Evolutionary conservation across 2,888 invertebrate species (phyloP).

Genomic region (Lamellibrachia satsuma): DNA sequence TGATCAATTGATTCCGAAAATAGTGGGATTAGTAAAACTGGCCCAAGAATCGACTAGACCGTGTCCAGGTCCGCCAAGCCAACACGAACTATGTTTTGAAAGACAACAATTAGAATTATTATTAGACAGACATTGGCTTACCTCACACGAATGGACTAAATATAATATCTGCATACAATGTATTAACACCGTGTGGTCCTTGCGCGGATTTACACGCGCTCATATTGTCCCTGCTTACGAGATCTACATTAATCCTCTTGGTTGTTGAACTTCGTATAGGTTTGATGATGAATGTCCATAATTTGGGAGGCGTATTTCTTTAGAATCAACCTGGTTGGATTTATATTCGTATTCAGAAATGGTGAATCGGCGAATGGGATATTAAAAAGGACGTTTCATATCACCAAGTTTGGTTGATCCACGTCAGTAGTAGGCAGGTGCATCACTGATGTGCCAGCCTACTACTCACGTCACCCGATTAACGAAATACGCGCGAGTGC

Average conservation of each 20-base stretch:
- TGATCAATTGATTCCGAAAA: too few relatives aligned
- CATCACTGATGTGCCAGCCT: too few relatives aligned
- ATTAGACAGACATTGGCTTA: background rate
- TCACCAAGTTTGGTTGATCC: background rate
- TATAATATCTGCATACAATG: too few relatives aligned
- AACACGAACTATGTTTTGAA: background rate
- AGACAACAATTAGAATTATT: background rate
- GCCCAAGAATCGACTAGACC: background rate
- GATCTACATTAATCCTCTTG: background rate
- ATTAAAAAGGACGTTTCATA: background rate
- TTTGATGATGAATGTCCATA: background rate
- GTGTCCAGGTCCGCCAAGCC: background rate
- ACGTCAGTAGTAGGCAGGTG: too few relatives aligned
- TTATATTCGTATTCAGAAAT: background rate
- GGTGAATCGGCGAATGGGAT: background rate
- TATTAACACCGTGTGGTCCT: too few relatives aligned
- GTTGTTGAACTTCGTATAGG: background rate
- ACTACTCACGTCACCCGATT: too few relatives aligned
- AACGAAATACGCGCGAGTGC: too few relatives aligned
- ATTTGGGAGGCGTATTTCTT: background rate
- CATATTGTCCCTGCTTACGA: background rate
- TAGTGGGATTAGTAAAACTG: too few relatives aligned
- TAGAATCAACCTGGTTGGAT: background rate
- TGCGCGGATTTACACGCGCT: conserved; percentile 18
- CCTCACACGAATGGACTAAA: too few relatives aligned